Conservation (phyloP, 2,113 vertebrate species). For the Ciconia stormi region DNA sequence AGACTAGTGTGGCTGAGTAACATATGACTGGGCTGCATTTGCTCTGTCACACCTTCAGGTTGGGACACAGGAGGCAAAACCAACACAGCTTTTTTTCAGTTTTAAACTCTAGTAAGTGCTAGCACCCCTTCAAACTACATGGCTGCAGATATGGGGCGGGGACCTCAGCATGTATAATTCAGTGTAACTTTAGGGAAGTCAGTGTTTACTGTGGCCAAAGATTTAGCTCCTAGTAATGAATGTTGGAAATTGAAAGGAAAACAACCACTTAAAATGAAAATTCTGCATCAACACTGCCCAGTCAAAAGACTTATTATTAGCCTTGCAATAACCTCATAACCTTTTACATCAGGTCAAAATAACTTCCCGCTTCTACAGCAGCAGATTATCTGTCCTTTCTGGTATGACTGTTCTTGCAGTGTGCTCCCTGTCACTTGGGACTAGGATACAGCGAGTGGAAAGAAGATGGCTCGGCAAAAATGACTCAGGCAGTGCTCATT, state of each 20-base stretch:
- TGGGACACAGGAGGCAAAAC: neutral
- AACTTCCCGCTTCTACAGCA: neutral
- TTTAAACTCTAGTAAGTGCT: neutral
- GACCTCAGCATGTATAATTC: neutral
- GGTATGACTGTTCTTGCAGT: neutral
- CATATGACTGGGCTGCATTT: accelerated
- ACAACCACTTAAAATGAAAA: neutral
- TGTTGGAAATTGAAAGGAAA: neutral
- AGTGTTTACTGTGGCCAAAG: neutral
- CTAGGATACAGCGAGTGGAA: neutral
- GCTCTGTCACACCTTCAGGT: neutral
- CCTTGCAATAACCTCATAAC: neutral
- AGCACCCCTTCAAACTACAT: neutral
- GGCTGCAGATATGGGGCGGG: neutral
- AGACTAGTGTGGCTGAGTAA: neutral
- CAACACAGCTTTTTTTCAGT: neutral
- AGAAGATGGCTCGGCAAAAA: neutral
- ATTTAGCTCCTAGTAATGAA: neutral
- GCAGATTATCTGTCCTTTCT: neutral
- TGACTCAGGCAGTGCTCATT: neutral
- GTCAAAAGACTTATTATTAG: neutral
- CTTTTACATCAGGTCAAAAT: neutral
- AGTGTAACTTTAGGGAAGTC: neutral
- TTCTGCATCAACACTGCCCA: neutral
- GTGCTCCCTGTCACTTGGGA: neutral